Percentiles rank a stretch among this genome's conserved stretches.
Evolutionary conservation across 1,140 invertebrate species (phyloP).

Genomic region (Ericerus pela): DNA sequence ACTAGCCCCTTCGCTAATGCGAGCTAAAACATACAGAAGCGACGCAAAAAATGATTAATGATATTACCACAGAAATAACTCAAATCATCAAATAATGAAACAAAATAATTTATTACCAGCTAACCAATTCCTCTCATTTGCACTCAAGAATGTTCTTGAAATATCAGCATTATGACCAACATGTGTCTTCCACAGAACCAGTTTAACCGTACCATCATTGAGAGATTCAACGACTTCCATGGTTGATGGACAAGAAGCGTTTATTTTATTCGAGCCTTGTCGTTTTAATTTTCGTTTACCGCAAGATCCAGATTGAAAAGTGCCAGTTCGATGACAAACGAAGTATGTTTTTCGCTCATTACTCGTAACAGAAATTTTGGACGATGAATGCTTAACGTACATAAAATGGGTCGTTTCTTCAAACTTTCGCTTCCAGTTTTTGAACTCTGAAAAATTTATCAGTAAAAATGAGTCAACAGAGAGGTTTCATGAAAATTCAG

Average conservation of each 20-base stretch:
- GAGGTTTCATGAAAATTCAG: no score
- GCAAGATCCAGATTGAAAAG: neutral
- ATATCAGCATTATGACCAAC: slow-evolving; percentile 5
- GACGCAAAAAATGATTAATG: neutral
- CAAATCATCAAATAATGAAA: neutral
- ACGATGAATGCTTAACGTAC: slow-evolving; percentile 3
- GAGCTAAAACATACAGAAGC: neutral
- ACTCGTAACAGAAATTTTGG: slow-evolving; percentile 1
- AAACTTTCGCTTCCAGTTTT: neutral
- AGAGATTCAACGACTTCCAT: slow-evolving; percentile 12
- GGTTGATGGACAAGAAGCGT: slow-evolving; percentile 14
- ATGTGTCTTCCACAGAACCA: slow-evolving; percentile 1
- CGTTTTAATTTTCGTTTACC: slow-evolving; percentile 14
- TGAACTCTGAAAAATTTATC: neutral
- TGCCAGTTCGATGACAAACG: slow-evolving; percentile 13
- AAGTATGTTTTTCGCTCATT: slow-evolving; percentile 4
- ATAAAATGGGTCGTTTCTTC: slow-evolving; percentile 2
- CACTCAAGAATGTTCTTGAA: neutral
- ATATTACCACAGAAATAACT: neutral
- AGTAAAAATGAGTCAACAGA: no score
- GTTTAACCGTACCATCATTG: neutral
- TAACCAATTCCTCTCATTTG: neutral
- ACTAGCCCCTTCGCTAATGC: neutral
- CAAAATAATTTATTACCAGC: neutral
- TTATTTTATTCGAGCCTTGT: slow-evolving; percentile 15